These are phyloP conservation scores for Drosophila teissieri DNA, from an alignment of 1,140 invertebrate species.

Conservation along the genomic window DNA sequence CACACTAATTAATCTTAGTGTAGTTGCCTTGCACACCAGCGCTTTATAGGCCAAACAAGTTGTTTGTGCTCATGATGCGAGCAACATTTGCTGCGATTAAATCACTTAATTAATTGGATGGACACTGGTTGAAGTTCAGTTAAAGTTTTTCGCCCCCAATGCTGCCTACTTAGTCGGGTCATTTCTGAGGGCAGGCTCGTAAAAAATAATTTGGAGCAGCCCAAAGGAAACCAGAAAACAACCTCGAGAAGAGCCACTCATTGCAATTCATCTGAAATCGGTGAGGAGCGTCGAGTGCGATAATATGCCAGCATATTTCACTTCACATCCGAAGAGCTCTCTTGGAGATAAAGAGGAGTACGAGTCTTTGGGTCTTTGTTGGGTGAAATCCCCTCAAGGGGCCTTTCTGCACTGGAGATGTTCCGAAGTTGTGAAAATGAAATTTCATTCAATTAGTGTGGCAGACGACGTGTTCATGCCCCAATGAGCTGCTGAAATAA, in stretches of 20 bases:
- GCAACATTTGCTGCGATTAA: slow-evolving; percentile 49
- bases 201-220: slow-evolving; percentile 25
- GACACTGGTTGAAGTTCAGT: slow-evolving; percentile 30
- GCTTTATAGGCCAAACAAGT: slow-evolving; percentile 14
- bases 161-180: not conserved
- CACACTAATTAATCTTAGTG: not conserved
- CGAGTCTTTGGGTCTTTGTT: not conserved
- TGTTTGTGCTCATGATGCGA: slow-evolving; percentile 35
- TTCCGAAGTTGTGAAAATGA: slow-evolving; percentile 36
- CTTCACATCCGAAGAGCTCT: slow-evolving; percentile 33
- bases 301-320: slow-evolving; percentile 20
- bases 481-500: slow-evolving; percentile 17
- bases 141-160: slow-evolving; percentile 22
- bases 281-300: slow-evolving; percentile 36
- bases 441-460: slow-evolving; percentile 45
- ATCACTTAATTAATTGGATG: slow-evolving; percentile 56
- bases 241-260: slow-evolving; percentile 12
- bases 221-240: slow-evolving; percentile 19
- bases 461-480: slow-evolving; percentile 35
- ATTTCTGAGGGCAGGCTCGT: slow-evolving; percentile 10
- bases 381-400: slow-evolving; percentile 4
- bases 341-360: not conserved
- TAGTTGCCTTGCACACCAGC: too few relatives aligned
- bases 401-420: not conserved
- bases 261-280: slow-evolving; percentile 17